Percentiles rank a stretch among this genome's conserved stretches.
These are phyloP conservation scores for Drosophila tristis DNA, from an alignment of 1,140 invertebrate genomes.

Conservation along the genomic window DNA sequence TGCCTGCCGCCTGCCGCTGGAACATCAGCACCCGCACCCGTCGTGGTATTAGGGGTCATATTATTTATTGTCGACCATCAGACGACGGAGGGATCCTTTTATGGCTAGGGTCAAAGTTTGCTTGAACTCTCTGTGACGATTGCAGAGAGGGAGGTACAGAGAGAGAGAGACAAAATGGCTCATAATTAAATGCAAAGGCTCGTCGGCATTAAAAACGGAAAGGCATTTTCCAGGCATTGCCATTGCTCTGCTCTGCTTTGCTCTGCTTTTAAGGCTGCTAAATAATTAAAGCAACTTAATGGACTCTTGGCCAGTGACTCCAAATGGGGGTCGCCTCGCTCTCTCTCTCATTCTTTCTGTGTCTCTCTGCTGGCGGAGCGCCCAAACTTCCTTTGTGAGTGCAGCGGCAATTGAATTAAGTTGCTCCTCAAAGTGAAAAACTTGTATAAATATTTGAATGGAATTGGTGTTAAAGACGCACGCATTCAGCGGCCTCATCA, in stretches of 20 bases:
- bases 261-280: conserved; percentile 75
- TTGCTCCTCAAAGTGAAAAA: conserved; percentile 67
- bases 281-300: conserved; percentile 80
- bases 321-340: not conserved
- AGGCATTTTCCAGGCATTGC: conserved; percentile 50
- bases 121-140: conserved; percentile 18
- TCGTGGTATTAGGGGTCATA: conserved; percentile 19
- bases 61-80: conserved; percentile 37
- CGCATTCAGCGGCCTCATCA: conserved; percentile 30
- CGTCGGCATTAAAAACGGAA: conserved; percentile 66
- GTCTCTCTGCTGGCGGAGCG: conserved; percentile 20
- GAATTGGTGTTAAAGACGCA: conserved; percentile 54
- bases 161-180: conserved; percentile 39
- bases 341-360: conserved; percentile 7
- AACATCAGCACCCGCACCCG: not conserved
- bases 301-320: conserved; percentile 62
- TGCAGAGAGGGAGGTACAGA: not conserved
- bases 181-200: conserved; percentile 78
- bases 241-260: conserved; percentile 56
- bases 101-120: conserved; percentile 36
- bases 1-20: conserved; percentile 10
- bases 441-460: conserved; percentile 64
- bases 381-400: conserved; percentile 67
- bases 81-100: conserved; percentile 21
- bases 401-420: conserved; percentile 78